Base-by-base conservation (phyloP, 2,113 vertebrate genomes). In the Lota lota region DNA sequence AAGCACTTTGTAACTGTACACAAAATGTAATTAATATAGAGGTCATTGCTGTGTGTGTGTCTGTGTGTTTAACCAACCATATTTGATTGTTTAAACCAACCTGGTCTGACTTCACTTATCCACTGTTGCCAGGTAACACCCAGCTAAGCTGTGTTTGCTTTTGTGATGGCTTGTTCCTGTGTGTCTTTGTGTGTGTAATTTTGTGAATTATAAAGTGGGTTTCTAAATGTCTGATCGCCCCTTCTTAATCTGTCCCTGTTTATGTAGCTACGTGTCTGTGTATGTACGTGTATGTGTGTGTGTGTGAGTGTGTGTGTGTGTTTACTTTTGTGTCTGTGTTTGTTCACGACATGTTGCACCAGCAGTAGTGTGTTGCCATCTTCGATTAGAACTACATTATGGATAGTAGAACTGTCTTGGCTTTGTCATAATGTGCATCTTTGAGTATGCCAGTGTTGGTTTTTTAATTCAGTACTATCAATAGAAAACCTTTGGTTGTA, bases 51-150 rank as follows among this genome's bases (percentile, higher is more conserved):
- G 19, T 20, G 63, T 33, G 36, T 28, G 60, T 61, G 60, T 61
- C 22, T 61, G 60, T 61, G 60, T 61, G 21, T 20, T 17, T 64
- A 56, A 24, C 12, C 70, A 20, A 61, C 36, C 1, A 33, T 4
- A 4, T 33, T 33, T 33, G 28, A 33, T 33, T 33, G 28, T 33
- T 33, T 4, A 33, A 56, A 24, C 12, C 70, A 20, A 59, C 36
- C 1, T 22, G 66, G 75, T 47, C 33, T 5, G 19, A 59, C 54
- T n/a, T 20, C 58, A 60, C 22, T 2, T 66, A 74, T 20, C 20
- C 16, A 50, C 56, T 19, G 20, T 28, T 77, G 72, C 77, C 72
- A 77, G 72, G 67, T 79, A 66, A 80, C 75, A 61, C 51, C 58
- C 22, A 66, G 58, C 28, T 60, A n/a, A 63, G 60, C 20, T 15